phyloP scores from a whole-genome alignment of 2,888 invertebrate genomes.

The Scaptomyza cyrtandrae region DNA sequence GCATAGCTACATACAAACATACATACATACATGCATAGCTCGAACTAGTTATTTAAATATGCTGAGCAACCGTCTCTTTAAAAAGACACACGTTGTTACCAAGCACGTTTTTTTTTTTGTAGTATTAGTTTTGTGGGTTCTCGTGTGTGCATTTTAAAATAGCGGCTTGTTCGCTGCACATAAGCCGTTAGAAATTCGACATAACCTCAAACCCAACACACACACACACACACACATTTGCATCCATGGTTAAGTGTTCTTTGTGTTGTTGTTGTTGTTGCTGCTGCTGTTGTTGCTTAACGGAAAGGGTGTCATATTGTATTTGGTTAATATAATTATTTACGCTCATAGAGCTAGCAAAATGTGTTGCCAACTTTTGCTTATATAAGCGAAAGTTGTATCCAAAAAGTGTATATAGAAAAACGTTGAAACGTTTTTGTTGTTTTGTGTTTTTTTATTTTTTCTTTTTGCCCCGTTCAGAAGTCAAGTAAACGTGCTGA shows the following conservation, averaged over 20 bases:
- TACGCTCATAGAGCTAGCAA: conserved; percentile 62
- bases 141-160: conserved; percentile 65
- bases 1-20: conserved; percentile 30
- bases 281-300: background rate
- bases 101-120: conserved; percentile 76
- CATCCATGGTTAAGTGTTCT: conserved; percentile 57
- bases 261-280: conserved; percentile 11
- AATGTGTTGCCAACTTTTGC: conserved; percentile 61
- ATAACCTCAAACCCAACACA: conserved; percentile 67
- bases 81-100: conserved; percentile 68
- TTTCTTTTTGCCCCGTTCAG: conserved; percentile 12
- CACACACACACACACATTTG: conserved; percentile 28
- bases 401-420: conserved; percentile 42
- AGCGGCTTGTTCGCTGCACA: conserved; percentile 74
- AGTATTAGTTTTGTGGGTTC: conserved; percentile 62
- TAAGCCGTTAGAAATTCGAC: conserved; percentile 70
- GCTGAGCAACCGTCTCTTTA: conserved; percentile 62
- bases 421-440: conserved; percentile 37
- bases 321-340: conserved; percentile 65
- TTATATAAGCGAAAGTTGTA: conserved; percentile 78
- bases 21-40: conserved; percentile 25
- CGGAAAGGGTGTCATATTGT: conserved; percentile 66
- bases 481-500: conserved; percentile 66
- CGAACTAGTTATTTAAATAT: conserved; percentile 80
- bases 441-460: no score